Evolutionary conservation across 2,888 invertebrate species (phyloP).

Genomic region (Nycteola revayana): DNA sequence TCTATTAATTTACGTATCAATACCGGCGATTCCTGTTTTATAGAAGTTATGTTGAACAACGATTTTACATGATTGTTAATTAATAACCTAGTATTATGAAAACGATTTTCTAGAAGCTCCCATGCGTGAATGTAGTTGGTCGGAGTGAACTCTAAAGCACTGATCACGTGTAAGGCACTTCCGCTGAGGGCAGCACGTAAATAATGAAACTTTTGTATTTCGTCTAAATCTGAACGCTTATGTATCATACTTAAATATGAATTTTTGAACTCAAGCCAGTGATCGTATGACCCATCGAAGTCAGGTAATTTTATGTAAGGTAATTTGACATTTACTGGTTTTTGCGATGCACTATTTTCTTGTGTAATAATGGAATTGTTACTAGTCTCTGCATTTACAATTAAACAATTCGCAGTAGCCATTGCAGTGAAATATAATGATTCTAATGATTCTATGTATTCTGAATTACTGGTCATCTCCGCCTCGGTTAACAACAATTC

Average conservation of each 20-base stretch:
- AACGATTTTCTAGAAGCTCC: slow-evolving; percentile 8
- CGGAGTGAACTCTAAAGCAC: slow-evolving; percentile 14
- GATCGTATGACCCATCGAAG: slow-evolving; percentile 23
- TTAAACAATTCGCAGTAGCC: too few relatives aligned
- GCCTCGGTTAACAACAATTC: too few relatives aligned
- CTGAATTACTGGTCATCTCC: too few relatives aligned
- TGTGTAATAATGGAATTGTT: too few relatives aligned
- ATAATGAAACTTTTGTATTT: slow-evolving; percentile 23
- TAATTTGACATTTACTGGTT: too few relatives aligned
- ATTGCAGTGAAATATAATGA: too few relatives aligned
- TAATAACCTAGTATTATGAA: slow-evolving; percentile 15
- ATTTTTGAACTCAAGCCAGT: slow-evolving; percentile 24
- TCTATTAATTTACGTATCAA: slow-evolving; percentile 21
- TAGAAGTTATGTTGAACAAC: slow-evolving; percentile 10
- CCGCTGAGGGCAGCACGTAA: slow-evolving; percentile 16
- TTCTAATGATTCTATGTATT: too few relatives aligned
- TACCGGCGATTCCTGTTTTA: slow-evolving; percentile 20
- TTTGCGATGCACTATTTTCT: too few relatives aligned
- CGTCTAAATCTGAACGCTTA: slow-evolving; percentile 7
- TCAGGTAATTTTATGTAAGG: slow-evolving; percentile 17
- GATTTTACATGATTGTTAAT: slow-evolving; percentile 13
- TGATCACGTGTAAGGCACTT: slow-evolving; percentile 10
- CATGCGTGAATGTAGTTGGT: slow-evolving; percentile 19
- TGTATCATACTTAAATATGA: slow-evolving; percentile 20
- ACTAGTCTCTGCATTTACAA: too few relatives aligned